Evolutionary conservation across 2,888 invertebrate genomes (phyloP).

Genomic region (Leucozona laternaria): DNA sequence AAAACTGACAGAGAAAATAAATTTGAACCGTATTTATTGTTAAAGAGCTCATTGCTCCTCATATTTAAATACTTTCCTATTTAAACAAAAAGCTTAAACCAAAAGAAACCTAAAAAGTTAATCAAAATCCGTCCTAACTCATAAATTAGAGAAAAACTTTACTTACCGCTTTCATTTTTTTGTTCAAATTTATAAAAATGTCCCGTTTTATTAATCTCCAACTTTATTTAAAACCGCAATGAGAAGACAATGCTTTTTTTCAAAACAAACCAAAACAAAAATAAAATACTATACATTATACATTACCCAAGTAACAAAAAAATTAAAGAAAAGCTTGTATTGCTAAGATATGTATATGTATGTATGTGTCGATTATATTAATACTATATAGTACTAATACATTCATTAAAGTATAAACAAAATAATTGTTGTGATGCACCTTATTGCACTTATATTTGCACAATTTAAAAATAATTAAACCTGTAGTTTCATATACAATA

Average conservation of each 20-base stretch:
- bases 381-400: conserved; percentile 14
- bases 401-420: conserved; percentile 51
- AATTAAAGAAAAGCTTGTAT: conserved; percentile 40
- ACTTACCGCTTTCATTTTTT: conserved; percentile 12
- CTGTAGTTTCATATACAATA: conserved; percentile 68
- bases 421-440: conserved; percentile 74
- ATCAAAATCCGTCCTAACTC: conserved; percentile 73
- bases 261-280: not conserved
- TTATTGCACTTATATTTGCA: conserved; percentile 75
- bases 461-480: conserved; percentile 67
- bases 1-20: conserved; percentile 44
- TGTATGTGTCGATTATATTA: conserved; percentile 63
- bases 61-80: conserved; percentile 44
- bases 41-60: conserved; percentile 61
- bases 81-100: conserved; percentile 21
- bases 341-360: conserved; percentile 38
- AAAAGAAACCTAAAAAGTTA: conserved; percentile 68
- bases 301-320: conserved; percentile 24
- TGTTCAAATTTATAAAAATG: not conserved
- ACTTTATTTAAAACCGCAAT: conserved; percentile 47
- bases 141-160: conserved; percentile 39
- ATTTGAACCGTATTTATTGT: conserved; percentile 34
- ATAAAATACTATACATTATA: conserved; percentile 21
- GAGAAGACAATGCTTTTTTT: conserved; percentile 57
- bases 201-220: not conserved